Conservation (phyloP, 2,888 invertebrate genomes). For the Monopis laevigella region DNA sequence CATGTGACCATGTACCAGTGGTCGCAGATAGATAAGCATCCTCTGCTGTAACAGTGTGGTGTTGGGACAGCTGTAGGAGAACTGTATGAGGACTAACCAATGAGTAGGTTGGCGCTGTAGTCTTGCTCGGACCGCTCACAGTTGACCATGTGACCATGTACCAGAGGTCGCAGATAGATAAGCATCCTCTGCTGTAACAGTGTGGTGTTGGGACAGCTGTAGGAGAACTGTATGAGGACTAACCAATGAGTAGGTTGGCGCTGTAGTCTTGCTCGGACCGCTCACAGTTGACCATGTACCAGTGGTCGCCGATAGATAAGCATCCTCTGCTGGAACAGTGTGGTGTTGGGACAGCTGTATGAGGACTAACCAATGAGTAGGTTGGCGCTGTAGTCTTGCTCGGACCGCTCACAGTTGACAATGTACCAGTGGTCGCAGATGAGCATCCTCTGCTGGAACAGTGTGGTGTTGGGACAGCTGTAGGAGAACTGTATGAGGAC, state of each 20-base stretch:
- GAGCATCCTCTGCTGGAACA: constrained; percentile 83
- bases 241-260: constrained; percentile 77
- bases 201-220: constrained; percentile 81
- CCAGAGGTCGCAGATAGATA: no score
- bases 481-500: constrained; percentile 73
- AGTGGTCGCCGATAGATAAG: constrained; percentile 83
- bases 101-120: constrained; percentile 75
- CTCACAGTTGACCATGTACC: constrained; percentile 85
- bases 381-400: constrained; percentile 75
- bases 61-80: constrained; percentile 81
- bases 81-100: constrained; percentile 70
- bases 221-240: constrained; percentile 71
- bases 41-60: constrained; percentile 83
- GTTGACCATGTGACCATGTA: constrained; percentile 86
- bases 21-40: constrained; percentile 81
- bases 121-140: constrained; percentile 75
- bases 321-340: constrained; percentile 83
- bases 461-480: constrained; percentile 80
- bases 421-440: constrained; percentile 86
- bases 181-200: constrained; percentile 84
- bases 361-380: constrained; percentile 70
- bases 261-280: constrained; percentile 73
- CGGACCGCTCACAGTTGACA: constrained; percentile 80
- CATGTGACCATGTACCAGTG: constrained; percentile 87
- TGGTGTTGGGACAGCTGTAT: constrained; percentile 79